Evolutionary conservation across 1,140 invertebrate genomes (phyloP), one percentile per base, ranked within the genome.

Genomic region (Nilaparvata lugens): DNA sequence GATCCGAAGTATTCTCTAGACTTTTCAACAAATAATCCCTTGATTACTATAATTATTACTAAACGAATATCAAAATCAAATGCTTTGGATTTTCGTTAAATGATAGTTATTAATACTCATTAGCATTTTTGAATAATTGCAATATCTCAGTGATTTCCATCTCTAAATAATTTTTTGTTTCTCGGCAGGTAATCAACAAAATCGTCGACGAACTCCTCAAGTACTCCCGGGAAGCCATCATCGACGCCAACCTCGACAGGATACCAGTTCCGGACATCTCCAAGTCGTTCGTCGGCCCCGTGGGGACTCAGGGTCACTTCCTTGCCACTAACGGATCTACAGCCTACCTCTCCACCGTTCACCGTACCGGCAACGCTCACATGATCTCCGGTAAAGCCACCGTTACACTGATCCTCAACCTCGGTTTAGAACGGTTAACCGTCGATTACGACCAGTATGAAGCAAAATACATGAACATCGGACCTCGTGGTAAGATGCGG

Each of bases 151-250:
- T n/a, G n/a, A n/a, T n/a, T n/a, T n/a, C n/a, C n/a, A n/a, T n/a
- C n/a, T n/a, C n/a, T n/a, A n/a, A n/a, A n/a, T n/a, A n/a, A n/a
- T 35, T 16, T 48, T 16, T 48, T 48, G n/a, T 48, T 48, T 48
- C 45, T n/a, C n/a, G n/a, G n/a, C n/a, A 48, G 45, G 45, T 48
- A 19, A 48, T 48, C 16, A 48, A 48, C 21, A 48, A 48, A 48
- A 23, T 48, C 6, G 14, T 48, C 16, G 45, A 48, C 21, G 45
- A 48, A 18, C 21, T 48, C 1, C 21, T 48, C 16, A 48, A 48
- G 11, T 48, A 48, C 21, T 18, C 21, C 18, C 16, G 45, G 2
- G 21, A 18, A 14, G 45, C 45, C 2, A 48, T 48, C 16, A 18
- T 19, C 13, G 45, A 48, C 45, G 16, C 21, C 16, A 48, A 48